Conservation (phyloP, 1,140 invertebrate genomes). For the Zaprionus taronus region DNA sequence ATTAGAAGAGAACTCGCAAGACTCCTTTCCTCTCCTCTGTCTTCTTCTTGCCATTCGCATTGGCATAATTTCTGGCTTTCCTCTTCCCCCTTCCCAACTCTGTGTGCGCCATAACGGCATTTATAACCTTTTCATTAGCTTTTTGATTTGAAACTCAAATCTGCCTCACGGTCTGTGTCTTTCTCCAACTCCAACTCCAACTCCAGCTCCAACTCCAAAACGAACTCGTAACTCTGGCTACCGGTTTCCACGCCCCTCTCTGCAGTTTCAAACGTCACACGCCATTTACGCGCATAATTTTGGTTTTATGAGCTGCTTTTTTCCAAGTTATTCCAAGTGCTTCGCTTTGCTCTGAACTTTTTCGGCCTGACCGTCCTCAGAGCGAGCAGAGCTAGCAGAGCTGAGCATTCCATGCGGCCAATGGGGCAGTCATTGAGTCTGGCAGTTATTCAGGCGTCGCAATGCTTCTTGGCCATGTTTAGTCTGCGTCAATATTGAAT, state of each 20-base stretch:
- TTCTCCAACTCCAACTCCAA: not conserved
- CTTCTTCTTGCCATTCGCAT: constrained; percentile 41
- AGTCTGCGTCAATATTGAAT: constrained; percentile 55
- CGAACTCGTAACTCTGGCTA: constrained; percentile 23
- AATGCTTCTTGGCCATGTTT: constrained; percentile 54
- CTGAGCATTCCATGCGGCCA: not conserved
- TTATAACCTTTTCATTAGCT: constrained; percentile 80
- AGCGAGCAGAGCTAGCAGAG: not conserved
- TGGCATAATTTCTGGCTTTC: constrained; percentile 69
- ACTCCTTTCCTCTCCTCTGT: constrained; percentile 1
- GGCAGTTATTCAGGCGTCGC: constrained; percentile 7
- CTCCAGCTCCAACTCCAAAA: not conserved
- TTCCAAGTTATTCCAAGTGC: constrained; percentile 1
- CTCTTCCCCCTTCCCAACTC: not conserved
- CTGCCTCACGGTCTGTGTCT: constrained; percentile 29
- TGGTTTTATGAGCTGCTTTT: constrained; percentile 27
- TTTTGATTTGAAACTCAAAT: constrained; percentile 77
- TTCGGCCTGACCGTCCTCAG: constrained; percentile 16
- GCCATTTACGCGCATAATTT: constrained; percentile 63
- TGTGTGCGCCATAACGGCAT: constrained; percentile 63
- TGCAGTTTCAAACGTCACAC: constrained; percentile 22
- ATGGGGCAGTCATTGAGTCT: not conserved
- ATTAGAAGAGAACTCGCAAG: constrained; percentile 51
- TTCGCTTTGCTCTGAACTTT: constrained; percentile 15
- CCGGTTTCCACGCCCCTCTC: not conserved